Percentiles rank a stretch among this genome's conserved stretches.
phyloP scores from a whole-genome alignment of 2,113 vertebrate genomes.

The Chloropsis hardwickii region DNA sequence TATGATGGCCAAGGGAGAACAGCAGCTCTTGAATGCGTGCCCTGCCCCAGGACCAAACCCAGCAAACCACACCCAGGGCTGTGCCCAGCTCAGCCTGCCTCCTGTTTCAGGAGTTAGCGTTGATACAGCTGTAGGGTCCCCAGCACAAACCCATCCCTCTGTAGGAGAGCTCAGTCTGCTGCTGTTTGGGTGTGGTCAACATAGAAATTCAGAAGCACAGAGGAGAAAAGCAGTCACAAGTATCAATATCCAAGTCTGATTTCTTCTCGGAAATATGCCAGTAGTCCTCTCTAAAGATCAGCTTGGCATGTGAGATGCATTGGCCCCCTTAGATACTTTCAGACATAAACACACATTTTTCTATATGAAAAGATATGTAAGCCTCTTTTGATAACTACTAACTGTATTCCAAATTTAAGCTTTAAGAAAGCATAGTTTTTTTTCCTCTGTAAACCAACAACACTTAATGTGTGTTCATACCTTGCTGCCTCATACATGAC shows the following conservation, averaged over 20 bases:
- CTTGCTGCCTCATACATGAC: background rate
- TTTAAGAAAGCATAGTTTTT: background rate
- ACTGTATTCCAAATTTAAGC: background rate
- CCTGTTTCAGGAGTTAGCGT: background rate
- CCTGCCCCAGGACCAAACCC: background rate
- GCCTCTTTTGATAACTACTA: background rate
- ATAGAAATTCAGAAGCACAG: background rate
- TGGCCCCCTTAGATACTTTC: background rate
- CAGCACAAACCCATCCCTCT: accelerated
- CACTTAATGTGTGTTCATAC: background rate
- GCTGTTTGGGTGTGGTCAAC: background rate
- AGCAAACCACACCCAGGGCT: background rate
- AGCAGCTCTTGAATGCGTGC: background rate
- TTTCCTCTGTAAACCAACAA: background rate
- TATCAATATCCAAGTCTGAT: background rate
- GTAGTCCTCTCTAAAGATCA: background rate
- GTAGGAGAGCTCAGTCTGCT: background rate
- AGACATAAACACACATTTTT: background rate
- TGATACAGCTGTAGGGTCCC: accelerated
- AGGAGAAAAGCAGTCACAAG: background rate
- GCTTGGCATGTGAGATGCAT: background rate
- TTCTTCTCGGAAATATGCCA: background rate
- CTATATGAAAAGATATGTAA: background rate
- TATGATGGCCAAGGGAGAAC: background rate
- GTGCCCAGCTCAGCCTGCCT: background rate